These are phyloP conservation scores for Vanessa tameamea DNA, from an alignment of 1,140 invertebrate species.

Conservation along the genomic window DNA sequence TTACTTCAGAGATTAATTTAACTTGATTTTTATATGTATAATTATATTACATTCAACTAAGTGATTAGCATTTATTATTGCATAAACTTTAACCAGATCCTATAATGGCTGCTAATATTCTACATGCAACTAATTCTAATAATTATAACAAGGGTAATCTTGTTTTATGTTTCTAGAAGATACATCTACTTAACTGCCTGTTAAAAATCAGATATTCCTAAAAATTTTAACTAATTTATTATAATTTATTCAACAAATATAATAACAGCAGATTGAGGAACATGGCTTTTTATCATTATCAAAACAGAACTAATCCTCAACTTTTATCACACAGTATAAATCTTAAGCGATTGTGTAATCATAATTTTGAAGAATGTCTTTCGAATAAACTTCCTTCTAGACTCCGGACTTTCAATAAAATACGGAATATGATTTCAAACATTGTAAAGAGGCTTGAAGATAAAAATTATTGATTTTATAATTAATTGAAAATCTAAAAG, in stretches of 20 bases:
- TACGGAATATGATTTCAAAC: not conserved
- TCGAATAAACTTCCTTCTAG: not conserved
- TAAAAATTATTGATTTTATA: slow-evolving; percentile 9
- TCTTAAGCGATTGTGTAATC: slow-evolving; percentile 14
- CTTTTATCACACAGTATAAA: not conserved
- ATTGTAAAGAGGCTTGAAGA: not conserved
- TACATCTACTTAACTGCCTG: too few species aligned
- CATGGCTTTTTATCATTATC: not conserved
- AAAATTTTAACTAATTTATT: not conserved
- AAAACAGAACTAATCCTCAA: not conserved
- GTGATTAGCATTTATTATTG: too few species aligned
- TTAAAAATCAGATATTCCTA: not conserved
- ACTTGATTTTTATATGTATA: too few species aligned
- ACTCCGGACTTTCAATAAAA: not conserved
- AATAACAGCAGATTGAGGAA: not conserved
- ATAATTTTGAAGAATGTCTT: not conserved
- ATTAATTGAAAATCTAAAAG: not conserved
- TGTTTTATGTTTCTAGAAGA: too few species aligned
- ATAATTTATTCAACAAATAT: not conserved
- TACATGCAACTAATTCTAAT: too few species aligned
- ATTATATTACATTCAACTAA: too few species aligned
- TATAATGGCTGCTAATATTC: too few species aligned
- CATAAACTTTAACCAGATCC: too few species aligned
- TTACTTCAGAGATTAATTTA: too few species aligned
- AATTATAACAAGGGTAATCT: too few species aligned